Base-by-base conservation (phyloP, 1,140 invertebrate species). In the Piezodorus guildinii region DNA sequence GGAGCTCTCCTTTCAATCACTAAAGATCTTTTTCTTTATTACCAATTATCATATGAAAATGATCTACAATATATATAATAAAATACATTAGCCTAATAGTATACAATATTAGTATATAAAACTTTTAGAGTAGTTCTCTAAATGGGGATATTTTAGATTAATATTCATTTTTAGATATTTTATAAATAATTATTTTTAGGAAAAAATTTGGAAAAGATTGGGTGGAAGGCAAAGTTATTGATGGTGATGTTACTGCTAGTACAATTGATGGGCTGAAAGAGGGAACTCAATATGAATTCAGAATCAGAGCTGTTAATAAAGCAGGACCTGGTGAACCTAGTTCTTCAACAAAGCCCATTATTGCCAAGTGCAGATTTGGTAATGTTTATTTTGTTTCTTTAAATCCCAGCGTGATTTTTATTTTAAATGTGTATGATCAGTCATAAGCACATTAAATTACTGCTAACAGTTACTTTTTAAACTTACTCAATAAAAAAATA, bases 281-380 rank as follows among this genome's bases (percentile, higher is more conserved):
- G 81, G 94, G 93, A 19, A 84, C 85, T 62, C 90, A 94, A 67
- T 99, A 99, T 71, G 93, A 98, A 78, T 99, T 98, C 77, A 81
- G 96, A 67, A 87, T 99, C 49, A 83, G 90, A 68, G 96, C 96
- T 61, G 85, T 96, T 60, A 98, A 98, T 77, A 94, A 94, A 74
- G 95, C 88, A 62, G 95, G 95, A 58, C 91, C 91, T 72, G 91
- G 94, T 72, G 90, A 92, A 78, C 92, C 94, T 6, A 96, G 91
- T 70, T 90, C 97, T 66, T 84, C 88, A 44, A 96, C 94, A 15
- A 94, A 96, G 74, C 89, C 95, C 54, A 91, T 96, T 66, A 88
- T 95, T 70, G 94, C 94, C 60, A 98, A 98, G 77, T 91, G 90
- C 68, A 81, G 94, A 78, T 96, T 94, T 70, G 74, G 79, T 80